Percentiles rank a stretch among this genome's conserved stretches.
phyloP scores from a whole-genome alignment of 2,113 vertebrate species.

The Pelusios castaneus region DNA sequence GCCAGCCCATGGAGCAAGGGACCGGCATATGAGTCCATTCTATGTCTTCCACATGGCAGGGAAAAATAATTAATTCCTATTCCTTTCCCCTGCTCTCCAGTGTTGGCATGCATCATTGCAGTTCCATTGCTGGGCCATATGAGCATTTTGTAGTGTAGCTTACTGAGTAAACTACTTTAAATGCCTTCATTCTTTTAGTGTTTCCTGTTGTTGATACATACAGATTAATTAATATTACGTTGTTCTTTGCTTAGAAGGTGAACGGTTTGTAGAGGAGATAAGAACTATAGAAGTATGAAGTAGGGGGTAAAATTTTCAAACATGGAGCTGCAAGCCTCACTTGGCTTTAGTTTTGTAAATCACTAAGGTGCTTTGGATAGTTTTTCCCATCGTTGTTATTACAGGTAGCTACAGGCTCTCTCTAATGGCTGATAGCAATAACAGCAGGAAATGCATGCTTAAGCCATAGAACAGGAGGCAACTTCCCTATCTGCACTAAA shows the following conservation, averaged over 20 bases:
- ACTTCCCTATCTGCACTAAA: background rate
- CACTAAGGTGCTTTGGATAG: background rate
- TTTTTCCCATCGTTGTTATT: background rate
- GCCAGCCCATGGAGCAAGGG: background rate
- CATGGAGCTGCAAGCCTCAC: background rate
- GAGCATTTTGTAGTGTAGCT: background rate
- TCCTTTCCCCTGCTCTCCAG: background rate
- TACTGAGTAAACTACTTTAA: background rate
- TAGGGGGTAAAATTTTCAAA: background rate
- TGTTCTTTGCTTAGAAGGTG: background rate
- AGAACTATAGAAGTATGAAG: background rate
- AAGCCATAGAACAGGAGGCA: background rate
- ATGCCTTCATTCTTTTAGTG: background rate
- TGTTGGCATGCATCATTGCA: background rate
- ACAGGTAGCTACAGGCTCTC: slow-evolving; percentile 7
- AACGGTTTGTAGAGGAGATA: background rate
- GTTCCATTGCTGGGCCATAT: background rate
- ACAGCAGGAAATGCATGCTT: slow-evolving; percentile 10
- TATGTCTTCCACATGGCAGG: background rate
- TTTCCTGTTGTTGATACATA: background rate
- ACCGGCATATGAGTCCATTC: background rate
- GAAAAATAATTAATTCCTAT: background rate
- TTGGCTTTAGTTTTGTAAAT: background rate
- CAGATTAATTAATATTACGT: background rate
- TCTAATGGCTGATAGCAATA: slow-evolving; percentile 36